Percentiles rank a stretch among this genome's conserved stretches.
phyloP scores from a whole-genome alignment of 2,113 vertebrate genomes.

The Acinonyx jubatus region DNA sequence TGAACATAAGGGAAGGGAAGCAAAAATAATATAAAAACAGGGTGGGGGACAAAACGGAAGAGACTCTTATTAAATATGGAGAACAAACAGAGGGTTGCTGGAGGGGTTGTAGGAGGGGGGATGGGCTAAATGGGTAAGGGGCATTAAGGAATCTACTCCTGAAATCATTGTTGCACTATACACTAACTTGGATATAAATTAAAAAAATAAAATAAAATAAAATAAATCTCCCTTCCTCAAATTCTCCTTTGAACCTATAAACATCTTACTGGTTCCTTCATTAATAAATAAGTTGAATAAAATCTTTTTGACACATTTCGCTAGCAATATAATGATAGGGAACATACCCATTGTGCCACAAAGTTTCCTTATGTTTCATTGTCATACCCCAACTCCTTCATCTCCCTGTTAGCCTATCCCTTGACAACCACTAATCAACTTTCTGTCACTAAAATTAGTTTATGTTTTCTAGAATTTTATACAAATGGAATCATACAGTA shows the following conservation, averaged over 20 bases:
- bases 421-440: background rate
- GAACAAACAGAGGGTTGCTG: no score
- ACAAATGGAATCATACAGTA: background rate
- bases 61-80: no score
- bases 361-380: background rate
- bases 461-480: background rate
- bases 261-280: background rate
- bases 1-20: no score
- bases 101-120: no score
- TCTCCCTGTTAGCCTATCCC: background rate
- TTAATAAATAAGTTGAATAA: background rate
- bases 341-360: background rate
- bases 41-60: no score
- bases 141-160: no score
- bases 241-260: background rate
- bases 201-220: no score
- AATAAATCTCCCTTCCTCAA: background rate
- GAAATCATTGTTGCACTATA: no score
- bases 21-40: no score
- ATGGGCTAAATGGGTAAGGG: no score
- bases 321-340: background rate
- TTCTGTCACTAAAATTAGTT: background rate
- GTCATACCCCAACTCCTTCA: background rate
- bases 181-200: no score
- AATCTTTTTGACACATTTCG: background rate